Conservation (phyloP, 2,888 invertebrate species). For the Parelbella ahira region DNA sequence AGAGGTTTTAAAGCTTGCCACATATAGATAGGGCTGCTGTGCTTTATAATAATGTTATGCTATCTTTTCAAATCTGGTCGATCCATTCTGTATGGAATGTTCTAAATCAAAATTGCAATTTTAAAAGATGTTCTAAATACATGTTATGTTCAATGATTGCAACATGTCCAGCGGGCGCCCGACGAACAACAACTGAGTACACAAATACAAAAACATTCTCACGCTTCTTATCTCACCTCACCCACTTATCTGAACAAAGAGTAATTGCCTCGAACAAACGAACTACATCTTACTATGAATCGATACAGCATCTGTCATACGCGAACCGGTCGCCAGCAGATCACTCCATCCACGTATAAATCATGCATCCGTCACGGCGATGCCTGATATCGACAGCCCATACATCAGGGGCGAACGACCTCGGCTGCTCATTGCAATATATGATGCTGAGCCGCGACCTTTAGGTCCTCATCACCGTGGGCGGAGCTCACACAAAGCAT, state of each 20-base stretch:
- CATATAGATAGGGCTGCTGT: too few species aligned
- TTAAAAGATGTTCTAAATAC: too few species aligned
- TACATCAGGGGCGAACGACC: constrained; percentile 41
- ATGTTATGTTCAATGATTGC: too few species aligned
- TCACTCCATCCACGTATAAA: constrained; percentile 32
- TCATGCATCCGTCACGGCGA: constrained; percentile 34
- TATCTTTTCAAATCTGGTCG: too few species aligned
- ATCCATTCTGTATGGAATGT: too few species aligned
- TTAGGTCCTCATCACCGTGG: constrained; percentile 21
- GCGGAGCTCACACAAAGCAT: constrained; percentile 3
- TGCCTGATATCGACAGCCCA: constrained; percentile 38
- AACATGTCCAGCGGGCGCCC: too few species aligned
- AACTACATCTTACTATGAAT: constrained; percentile 20
- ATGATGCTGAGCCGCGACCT: constrained; percentile 17
- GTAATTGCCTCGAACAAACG: constrained; percentile 9
- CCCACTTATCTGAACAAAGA: constrained; percentile 14
- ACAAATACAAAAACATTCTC: constrained; percentile 2
- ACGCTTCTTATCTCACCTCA: constrained; percentile 10
- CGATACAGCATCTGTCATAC: constrained; percentile 26
- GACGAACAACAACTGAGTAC: too few species aligned
- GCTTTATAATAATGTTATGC: too few species aligned
- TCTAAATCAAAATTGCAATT: too few species aligned
- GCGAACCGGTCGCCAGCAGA: constrained; percentile 32
- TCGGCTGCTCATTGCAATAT: constrained; percentile 34
- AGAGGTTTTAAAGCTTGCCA: too few species aligned